Conservation (phyloP, 1,140 invertebrate genomes). For the Drosophila biarmipes region DNA sequence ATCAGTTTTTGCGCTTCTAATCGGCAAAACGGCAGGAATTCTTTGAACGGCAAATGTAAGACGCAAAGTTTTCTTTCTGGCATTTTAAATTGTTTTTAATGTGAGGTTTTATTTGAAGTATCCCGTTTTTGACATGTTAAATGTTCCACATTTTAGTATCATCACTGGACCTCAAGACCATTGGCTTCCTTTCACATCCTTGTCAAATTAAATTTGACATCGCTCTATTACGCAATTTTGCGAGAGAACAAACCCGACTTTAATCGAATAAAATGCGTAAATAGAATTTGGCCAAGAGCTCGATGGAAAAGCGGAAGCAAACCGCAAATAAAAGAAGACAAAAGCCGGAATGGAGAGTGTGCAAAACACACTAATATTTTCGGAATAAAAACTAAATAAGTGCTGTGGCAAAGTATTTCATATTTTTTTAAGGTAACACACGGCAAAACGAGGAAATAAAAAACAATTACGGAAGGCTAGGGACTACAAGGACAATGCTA, state of each 20-base stretch:
- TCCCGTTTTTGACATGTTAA: not conserved
- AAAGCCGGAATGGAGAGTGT: conserved; percentile 21
- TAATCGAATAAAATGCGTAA: conserved; percentile 77
- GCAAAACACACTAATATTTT: conserved; percentile 52
- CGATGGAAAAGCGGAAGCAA: conserved; percentile 29
- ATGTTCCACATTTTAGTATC: not conserved
- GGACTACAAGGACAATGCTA: conserved; percentile 48
- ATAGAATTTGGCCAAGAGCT: conserved; percentile 56
- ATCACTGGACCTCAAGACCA: not conserved
- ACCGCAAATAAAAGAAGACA: conserved; percentile 23
- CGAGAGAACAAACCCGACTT: conserved; percentile 29
- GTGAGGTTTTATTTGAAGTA: too few species aligned
- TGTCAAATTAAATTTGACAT: conserved; percentile 67
- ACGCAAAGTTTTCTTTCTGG: conserved; percentile 3
- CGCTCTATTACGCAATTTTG: conserved; percentile 71
- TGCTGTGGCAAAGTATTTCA: conserved; percentile 37
- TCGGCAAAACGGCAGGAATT: conserved; percentile 4
- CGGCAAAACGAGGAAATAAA: conserved; percentile 38
- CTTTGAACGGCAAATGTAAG: not conserved
- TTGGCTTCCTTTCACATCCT: conserved; percentile 43
- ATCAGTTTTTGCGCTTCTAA: conserved; percentile 18
- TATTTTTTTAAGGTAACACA: conserved; percentile 45
- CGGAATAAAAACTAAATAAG: conserved; percentile 23
- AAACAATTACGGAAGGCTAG: conserved; percentile 58
- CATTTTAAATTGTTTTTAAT: not conserved